A percentile compares a stretch with the other conserved stretches of the same genome.
Conservation (phyloP, 2,113 vertebrate species). For the Platichthys flesus region DNA sequence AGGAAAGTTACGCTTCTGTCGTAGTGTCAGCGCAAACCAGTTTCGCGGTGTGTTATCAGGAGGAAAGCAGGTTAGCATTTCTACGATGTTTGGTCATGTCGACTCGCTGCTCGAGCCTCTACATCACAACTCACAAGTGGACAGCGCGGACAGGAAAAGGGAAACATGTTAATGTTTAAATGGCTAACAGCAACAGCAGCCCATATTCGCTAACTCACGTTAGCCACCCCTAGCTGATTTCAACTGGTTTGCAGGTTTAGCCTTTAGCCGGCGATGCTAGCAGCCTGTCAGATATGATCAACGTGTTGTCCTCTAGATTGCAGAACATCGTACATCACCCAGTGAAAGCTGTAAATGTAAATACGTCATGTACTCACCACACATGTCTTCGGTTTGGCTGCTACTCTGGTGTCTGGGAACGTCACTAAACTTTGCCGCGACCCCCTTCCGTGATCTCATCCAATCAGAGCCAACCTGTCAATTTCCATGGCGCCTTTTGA, state of each 20-base stretch:
- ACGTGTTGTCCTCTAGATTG: no score
- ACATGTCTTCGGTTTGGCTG: constrained; percentile 76
- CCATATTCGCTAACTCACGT: constrained; percentile 31
- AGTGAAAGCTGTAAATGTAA: not conserved
- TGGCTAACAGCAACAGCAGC: constrained; percentile 18
- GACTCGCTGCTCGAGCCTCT: not conserved
- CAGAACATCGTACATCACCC: accelerated
- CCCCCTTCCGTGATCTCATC: constrained; percentile 14
- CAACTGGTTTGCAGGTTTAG: not conserved
- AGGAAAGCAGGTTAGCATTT: not conserved
- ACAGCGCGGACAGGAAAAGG: not conserved
- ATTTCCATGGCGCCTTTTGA: constrained; percentile 35
- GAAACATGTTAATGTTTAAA: not conserved
- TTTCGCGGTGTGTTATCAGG: not conserved
- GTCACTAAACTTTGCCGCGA: constrained; percentile 35
- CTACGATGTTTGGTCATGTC: not conserved
- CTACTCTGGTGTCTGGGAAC: constrained; percentile 48
- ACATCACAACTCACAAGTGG: no score
- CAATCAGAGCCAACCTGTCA: constrained; percentile 28
- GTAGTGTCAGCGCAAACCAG: constrained; percentile 9
- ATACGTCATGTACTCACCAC: constrained; percentile 77
- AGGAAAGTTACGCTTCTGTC: constrained; percentile 11
- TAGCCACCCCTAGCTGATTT: constrained; percentile 62
- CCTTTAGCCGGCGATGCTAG: not conserved
- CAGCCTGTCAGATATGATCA: not conserved